Conservation (phyloP, 2,888 invertebrate species). For the Actias luna region DNA sequence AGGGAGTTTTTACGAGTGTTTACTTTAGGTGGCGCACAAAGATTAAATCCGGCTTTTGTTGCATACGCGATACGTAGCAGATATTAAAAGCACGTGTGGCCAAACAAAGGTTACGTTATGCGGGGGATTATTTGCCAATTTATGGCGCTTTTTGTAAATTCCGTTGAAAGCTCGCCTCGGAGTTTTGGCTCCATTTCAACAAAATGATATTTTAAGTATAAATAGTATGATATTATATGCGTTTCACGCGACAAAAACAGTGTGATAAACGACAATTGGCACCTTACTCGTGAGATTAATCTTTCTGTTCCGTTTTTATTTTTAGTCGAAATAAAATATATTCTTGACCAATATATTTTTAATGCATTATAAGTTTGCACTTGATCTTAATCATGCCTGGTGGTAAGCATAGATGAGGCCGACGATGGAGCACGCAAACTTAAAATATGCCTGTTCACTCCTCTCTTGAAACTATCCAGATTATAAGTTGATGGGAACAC, state of each 20-base stretch:
- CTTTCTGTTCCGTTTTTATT: constrained; percentile 12
- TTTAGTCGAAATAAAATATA: no score
- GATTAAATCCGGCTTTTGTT: constrained; percentile 76
- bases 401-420: no score
- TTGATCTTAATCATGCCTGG: no score
- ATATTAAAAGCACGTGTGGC: constrained; percentile 82
- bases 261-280: constrained; percentile 49
- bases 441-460: no score
- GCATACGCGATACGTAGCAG: constrained; percentile 55
- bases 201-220: constrained; percentile 77
- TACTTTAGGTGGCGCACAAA: constrained; percentile 71
- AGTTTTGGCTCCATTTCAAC: constrained; percentile 82
- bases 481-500: no score
- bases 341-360: no score
- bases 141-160: constrained; percentile 80
- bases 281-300: constrained; percentile 53
- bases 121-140: constrained; percentile 82
- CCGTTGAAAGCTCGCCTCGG: constrained; percentile 76
- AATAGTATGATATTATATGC: constrained; percentile 62
- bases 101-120: constrained; percentile 82
- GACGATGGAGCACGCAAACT: no score
- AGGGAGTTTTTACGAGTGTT: constrained; percentile 72
- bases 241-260: constrained; percentile 58
- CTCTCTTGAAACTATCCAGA: no score
- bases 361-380: no score